Conservation (phyloP, 2,888 invertebrate genomes). For the Hydroisotoma schaefferi region DNA sequence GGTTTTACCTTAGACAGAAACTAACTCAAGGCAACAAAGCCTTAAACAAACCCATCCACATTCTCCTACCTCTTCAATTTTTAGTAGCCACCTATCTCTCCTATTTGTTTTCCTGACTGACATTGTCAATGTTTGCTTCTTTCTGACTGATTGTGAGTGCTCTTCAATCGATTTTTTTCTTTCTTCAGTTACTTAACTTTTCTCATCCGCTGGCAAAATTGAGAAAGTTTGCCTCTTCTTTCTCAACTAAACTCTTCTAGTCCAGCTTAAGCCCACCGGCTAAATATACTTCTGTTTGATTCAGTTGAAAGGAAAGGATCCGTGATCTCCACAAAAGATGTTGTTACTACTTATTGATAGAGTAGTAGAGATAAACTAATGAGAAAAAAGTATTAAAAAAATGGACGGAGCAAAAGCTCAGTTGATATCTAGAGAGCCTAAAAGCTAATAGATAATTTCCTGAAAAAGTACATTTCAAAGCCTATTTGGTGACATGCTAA, state of each 20-base stretch:
- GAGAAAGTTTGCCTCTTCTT: background rate
- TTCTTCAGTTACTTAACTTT: background rate
- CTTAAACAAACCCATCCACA: too few relatives aligned
- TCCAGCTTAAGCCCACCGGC: background rate
- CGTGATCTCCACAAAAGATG: background rate
- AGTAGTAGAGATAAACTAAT: background rate
- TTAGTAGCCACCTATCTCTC: background rate
- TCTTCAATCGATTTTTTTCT: conserved; percentile 11
- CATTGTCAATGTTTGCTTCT: conserved; percentile 15
- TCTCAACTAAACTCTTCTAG: too few relatives aligned
- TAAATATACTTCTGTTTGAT: conserved; percentile 5
- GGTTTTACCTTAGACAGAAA: too few relatives aligned
- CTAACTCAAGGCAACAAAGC: too few relatives aligned
- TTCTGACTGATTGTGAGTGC: conserved; percentile 8
- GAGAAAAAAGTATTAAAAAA: too few relatives aligned
- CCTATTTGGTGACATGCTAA: too few relatives aligned
- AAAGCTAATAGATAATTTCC: too few relatives aligned
- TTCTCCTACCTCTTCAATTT: too few relatives aligned
- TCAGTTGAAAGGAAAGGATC: background rate
- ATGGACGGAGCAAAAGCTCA: too few relatives aligned
- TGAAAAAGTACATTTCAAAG: too few relatives aligned
- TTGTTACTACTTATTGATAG: background rate
- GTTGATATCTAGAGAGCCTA: too few relatives aligned
- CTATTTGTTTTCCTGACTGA: conserved; percentile 16
- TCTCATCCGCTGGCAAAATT: background rate